A percentile compares a stretch with the other conserved stretches of the same genome.
Evolutionary conservation across 2,113 vertebrate species (phyloP).

Genomic region (Atrichornis clamosus): DNA sequence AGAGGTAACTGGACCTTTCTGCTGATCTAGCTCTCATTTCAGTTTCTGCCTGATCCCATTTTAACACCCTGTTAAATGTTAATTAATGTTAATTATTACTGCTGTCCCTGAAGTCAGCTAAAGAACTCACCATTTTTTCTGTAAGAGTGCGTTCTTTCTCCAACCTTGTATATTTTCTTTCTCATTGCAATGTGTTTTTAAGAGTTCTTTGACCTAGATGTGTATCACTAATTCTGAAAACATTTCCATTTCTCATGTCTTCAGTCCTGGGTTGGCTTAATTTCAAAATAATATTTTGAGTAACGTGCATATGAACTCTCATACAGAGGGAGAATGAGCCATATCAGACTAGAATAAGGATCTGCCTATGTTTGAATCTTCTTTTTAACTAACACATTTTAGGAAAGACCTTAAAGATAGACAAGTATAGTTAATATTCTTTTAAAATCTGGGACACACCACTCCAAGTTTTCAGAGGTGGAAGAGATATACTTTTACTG

Average conservation of each 20-base stretch:
- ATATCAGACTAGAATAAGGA: not conserved
- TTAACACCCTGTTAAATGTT: not conserved
- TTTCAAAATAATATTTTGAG: not conserved
- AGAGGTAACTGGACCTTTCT: not conserved
- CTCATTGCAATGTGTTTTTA: not conserved
- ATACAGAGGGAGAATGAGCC: not conserved
- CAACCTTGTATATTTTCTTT: not conserved
- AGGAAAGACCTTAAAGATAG: not conserved
- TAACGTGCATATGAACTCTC: not conserved
- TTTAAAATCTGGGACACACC: not conserved
- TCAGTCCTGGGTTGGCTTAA: not conserved
- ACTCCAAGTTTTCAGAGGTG: not conserved
- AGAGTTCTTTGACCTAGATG: not conserved
- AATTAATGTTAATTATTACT: not conserved
- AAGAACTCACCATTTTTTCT: not conserved
- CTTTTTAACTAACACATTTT: not conserved
- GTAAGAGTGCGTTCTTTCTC: fast-evolving
- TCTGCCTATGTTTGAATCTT: not conserved
- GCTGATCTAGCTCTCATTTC: not conserved
- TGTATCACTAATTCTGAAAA: not conserved
- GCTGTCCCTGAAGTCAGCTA: not conserved
- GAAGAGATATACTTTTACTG: not conserved
- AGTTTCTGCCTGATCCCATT: not conserved
- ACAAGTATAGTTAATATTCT: not conserved
- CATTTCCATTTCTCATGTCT: not conserved